Evolutionary conservation across 37 sponge, comb jelly and placozoan species (phyloP).

Genomic region (Beroe forskalii): DNA sequence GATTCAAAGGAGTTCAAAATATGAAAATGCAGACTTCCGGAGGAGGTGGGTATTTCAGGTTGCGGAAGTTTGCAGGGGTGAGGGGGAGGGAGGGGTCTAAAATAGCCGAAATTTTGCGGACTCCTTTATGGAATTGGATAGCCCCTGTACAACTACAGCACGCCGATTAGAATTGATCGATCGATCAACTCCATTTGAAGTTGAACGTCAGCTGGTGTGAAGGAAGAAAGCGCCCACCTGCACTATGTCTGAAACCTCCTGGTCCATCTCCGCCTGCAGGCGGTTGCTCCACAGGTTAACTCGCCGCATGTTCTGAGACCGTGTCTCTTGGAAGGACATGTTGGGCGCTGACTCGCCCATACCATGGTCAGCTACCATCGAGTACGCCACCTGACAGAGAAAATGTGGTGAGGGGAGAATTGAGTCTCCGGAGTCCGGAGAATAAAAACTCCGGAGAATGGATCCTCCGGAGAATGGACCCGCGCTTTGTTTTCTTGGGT

Average conservation of each 20-base stretch:
- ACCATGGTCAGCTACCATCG: constrained; percentile 58
- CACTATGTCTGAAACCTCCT: constrained; percentile 4
- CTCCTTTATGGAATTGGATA: neutral
- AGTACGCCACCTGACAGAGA: constrained; percentile 36
- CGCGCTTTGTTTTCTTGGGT: too few species aligned
- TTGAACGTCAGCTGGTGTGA: neutral
- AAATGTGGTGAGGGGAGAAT: neutral
- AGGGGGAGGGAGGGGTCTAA: neutral
- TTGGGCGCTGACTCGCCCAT: constrained; percentile 50
- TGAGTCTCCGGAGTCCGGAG: too few species aligned
- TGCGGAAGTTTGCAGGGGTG: too few species aligned
- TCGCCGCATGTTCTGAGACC: neutral
- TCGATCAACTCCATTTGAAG: neutral
- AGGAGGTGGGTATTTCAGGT: too few species aligned
- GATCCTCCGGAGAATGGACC: too few species aligned
- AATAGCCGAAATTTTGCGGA: too few species aligned
- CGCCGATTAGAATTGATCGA: neutral
- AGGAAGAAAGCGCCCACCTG: neutral
- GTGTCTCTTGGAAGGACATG: constrained; percentile 9
- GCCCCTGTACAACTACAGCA: neutral
- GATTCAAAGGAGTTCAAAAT: too few species aligned
- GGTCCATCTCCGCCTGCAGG: constrained; percentile 37
- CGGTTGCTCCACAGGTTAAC: constrained; percentile 59
- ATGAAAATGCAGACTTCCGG: too few species aligned
- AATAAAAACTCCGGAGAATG: too few species aligned